phyloP scores from a whole-genome alignment of 1,140 invertebrate species.

The Ruditapes philippinarum region DNA sequence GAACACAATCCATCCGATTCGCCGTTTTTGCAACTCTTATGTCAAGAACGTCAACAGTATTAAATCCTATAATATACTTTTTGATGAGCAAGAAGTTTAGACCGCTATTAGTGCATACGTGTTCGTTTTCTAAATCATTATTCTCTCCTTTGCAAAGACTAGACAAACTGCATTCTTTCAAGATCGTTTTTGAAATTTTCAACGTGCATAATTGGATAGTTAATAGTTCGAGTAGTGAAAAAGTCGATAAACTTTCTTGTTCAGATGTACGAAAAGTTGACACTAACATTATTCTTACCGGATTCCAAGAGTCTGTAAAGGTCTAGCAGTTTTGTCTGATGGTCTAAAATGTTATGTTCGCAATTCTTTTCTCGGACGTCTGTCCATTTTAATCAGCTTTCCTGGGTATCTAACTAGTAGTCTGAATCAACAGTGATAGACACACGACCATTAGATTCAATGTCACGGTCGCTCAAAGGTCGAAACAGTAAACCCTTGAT shows the following conservation, averaged over 20 bases:
- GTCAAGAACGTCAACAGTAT: conserved; percentile 6
- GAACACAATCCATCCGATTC: not conserved
- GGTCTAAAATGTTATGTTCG: too few species aligned
- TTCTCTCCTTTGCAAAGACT: not conserved
- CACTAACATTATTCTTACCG: too few species aligned
- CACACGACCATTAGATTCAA: too few species aligned
- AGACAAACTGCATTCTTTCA: not conserved
- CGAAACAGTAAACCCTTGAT: too few species aligned
- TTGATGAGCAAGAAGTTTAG: conserved; percentile 25
- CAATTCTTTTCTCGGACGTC: too few species aligned
- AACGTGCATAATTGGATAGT: not conserved
- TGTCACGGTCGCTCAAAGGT: too few species aligned
- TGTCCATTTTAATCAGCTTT: too few species aligned
- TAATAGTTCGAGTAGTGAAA: not conserved
- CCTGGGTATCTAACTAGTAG: too few species aligned
- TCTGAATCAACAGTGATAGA: too few species aligned
- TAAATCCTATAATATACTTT: conserved; percentile 42
- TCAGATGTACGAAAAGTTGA: not conserved
- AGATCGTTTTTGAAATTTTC: not conserved
- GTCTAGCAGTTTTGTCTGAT: too few species aligned
- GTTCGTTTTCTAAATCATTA: not conserved
- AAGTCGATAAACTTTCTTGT: not conserved
- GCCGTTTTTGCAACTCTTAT: not conserved
- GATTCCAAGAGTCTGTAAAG: too few species aligned
- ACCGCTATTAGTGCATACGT: not conserved